phyloP scores from a whole-genome alignment of 2,888 invertebrate species.

The Allolobophora icterica region DNA sequence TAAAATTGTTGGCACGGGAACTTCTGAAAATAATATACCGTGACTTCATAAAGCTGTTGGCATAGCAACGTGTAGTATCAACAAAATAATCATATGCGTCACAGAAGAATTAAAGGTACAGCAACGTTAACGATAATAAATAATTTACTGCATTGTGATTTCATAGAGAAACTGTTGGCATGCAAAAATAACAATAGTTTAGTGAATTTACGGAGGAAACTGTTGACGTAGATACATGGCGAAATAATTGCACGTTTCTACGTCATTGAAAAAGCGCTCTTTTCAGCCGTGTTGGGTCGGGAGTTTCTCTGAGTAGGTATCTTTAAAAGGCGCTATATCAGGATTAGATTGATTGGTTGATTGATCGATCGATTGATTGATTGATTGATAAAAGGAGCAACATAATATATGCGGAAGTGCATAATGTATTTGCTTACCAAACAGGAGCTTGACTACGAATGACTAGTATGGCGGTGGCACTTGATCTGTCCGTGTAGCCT shows the following conservation, averaged over 20 bases:
- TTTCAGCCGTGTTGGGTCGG: too few relatives aligned
- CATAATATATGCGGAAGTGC: background rate
- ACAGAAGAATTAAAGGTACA: too few relatives aligned
- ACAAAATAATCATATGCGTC: background rate
- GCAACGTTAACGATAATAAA: too few relatives aligned
- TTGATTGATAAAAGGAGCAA: too few relatives aligned
- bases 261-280: too few relatives aligned
- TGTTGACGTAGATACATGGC: too few relatives aligned
- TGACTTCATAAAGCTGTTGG: background rate
- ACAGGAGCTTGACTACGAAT: background rate
- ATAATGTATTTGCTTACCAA: background rate
- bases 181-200: background rate
- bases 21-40: background rate
- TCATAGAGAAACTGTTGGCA: background rate
- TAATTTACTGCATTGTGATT: too few relatives aligned
- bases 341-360: too few relatives aligned
- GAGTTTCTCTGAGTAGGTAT: too few relatives aligned
- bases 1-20: background rate
- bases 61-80: background rate
- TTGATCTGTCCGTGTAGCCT: conserved; percentile 37
- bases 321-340: too few relatives aligned
- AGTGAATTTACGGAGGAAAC: background rate
- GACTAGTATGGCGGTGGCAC: conserved; percentile 37
- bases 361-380: too few relatives aligned
- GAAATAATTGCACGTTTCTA: too few relatives aligned